phyloP scores from a whole-genome alignment of 1,140 invertebrate species.

The Ceratoteleas bidentatus region DNA sequence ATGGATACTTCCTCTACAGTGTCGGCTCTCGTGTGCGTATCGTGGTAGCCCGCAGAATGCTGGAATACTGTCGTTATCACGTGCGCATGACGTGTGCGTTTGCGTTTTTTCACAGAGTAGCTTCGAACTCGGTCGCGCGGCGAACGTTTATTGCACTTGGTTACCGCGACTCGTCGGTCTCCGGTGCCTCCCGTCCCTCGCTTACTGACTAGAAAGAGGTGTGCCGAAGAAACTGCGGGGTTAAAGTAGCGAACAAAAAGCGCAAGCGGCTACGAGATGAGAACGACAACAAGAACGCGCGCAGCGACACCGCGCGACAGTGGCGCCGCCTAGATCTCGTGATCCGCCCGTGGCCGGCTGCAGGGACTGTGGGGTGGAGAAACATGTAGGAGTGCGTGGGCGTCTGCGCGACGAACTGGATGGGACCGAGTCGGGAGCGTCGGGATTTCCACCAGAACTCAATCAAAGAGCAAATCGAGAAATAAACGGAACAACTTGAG shows the following conservation, averaged over 20 bases:
- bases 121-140: too few species aligned
- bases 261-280: too few species aligned
- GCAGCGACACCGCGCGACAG: background rate
- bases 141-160: slow-evolving; percentile 39
- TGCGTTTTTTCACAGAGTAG: slow-evolving; percentile 27
- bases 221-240: too few species aligned
- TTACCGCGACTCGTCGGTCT: slow-evolving; percentile 21
- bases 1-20: slow-evolving; percentile 2
- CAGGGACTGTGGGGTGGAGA: slow-evolving; percentile 17
- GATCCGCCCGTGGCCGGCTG: slow-evolving; percentile 30
- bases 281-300: too few species aligned
- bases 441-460: slow-evolving; percentile 61
- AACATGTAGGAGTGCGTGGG: slow-evolving; percentile 42
- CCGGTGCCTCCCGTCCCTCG: too few species aligned
- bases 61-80: slow-evolving; percentile 67
- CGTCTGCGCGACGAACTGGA: slow-evolving; percentile 18
- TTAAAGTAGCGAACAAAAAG: too few species aligned
- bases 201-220: too few species aligned
- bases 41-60: slow-evolving; percentile 39
- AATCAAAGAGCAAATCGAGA: slow-evolving; percentile 77
- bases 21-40: slow-evolving; percentile 52
- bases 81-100: slow-evolving; percentile 60
- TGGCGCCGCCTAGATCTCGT: slow-evolving; percentile 59
- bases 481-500: slow-evolving; percentile 77
- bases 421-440: slow-evolving; percentile 8